A percentile compares a stretch with the other conserved stretches of the same genome.
These are phyloP conservation scores for Protobothrops mucrosquamatus DNA, from an alignment of 2,113 vertebrate genomes.

Conservation along the genomic window DNA sequence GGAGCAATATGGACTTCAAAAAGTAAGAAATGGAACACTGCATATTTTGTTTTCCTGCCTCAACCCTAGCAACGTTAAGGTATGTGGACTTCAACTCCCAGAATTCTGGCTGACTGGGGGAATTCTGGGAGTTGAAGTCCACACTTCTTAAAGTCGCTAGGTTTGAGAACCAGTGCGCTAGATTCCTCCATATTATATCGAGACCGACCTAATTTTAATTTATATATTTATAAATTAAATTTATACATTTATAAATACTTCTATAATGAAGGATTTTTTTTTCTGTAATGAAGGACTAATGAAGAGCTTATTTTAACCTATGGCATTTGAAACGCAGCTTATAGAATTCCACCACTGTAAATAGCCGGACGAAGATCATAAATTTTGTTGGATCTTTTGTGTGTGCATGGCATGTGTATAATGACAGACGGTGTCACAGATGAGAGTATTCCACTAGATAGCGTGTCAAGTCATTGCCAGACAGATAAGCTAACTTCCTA, in stretches of 20 bases:
- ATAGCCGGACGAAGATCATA: neutral
- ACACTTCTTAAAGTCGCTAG: neutral
- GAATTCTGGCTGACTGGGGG: neutral
- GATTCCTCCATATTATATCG: neutral
- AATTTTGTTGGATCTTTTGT: neutral
- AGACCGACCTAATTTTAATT: neutral
- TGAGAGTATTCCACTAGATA: neutral
- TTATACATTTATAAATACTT: neutral
- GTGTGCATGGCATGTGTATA: neutral
- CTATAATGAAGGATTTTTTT: neutral
- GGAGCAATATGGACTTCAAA: constrained; percentile 9
- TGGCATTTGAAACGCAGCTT: neutral
- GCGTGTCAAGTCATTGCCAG: neutral
- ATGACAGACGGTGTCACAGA: neutral
- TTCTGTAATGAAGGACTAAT: neutral
- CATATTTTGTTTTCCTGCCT: neutral
- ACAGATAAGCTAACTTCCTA: neutral
- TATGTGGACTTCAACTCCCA: neutral
- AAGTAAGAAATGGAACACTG: neutral
- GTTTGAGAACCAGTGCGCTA: neutral
- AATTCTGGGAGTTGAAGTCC: neutral
- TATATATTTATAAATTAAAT: neutral
- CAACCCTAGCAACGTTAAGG: neutral
- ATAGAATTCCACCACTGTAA: neutral
- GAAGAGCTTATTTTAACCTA: neutral